A percentile compares a stretch with the other conserved stretches of the same genome.
Evolutionary conservation across 1,140 invertebrate genomes (phyloP).

Genomic region (Hydropsyche tenuis): DNA sequence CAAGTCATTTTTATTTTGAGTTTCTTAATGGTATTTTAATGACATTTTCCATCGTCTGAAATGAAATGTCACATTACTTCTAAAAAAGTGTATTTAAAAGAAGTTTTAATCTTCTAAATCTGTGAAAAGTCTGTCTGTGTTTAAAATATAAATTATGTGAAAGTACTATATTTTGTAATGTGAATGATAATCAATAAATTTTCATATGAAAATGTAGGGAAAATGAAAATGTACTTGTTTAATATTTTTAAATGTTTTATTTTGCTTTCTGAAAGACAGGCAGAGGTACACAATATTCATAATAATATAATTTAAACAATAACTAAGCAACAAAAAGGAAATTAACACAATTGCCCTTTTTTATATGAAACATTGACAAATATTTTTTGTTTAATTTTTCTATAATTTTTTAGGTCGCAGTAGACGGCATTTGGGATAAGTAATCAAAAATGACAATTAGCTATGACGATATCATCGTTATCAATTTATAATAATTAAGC

Average conservation of each 20-base stretch:
- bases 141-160: too few species aligned
- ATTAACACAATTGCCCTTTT: not conserved
- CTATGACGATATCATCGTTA: conserved; percentile 16
- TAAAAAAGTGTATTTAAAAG: too few species aligned
- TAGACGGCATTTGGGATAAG: not conserved
- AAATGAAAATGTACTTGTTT: not conserved
- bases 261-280: conserved; percentile 33
- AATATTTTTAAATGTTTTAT: conserved; percentile 26
- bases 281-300: conserved; percentile 33
- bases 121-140: too few species aligned
- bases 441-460: conserved; percentile 16
- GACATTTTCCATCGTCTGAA: conserved; percentile 5
- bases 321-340: conserved; percentile 20
- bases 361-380: conserved; percentile 4
- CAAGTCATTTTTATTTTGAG: not conserved
- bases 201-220: not conserved
- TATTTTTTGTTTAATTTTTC: not conserved
- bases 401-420: too few species aligned
- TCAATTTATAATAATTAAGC: conserved; percentile 32
- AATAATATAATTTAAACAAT: conserved; percentile 32
- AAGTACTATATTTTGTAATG: too few species aligned
- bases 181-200: too few species aligned
- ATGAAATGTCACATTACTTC: not conserved
- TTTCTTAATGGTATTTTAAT: conserved; percentile 25
- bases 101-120: too few species aligned